Base-by-base conservation (phyloP, 1,140 invertebrate genomes). In the Phocides pigmalion region DNA sequence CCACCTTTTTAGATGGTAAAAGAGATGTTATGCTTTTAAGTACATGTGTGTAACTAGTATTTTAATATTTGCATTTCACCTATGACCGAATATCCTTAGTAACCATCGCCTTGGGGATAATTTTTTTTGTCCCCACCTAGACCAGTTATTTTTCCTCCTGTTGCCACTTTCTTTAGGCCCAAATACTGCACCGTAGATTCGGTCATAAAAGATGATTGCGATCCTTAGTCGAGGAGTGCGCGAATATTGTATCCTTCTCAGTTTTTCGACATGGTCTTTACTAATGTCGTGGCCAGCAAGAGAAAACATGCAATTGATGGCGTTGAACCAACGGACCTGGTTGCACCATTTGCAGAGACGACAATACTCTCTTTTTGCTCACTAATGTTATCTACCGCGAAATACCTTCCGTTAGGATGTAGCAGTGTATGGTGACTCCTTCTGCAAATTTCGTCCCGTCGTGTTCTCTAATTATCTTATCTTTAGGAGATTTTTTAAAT, bases 211-310 rank as follows among this genome's bases (percentile, higher is more conserved):
- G 68, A 74, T 1, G 74, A 69, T 44, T 74, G 68, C 11, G 71
- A 76, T 0, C 74, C 71, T 17, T 76, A 71, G 25, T 76, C 74
- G 2, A 76, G 14, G 64, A 74, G 20, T 22, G 62, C 50, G 58
- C 63, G 25, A 61, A 68, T 3, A 61, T 32, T 46, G 39, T 42
- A 17, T 15, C 16, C 17, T 37, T 39, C 17, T 20, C 65, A 64
- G 14, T 56, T 50, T 54, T 28, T 46, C 2, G 63, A 50, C 32
- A 51, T 35, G 28, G 25, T 59, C 4, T 63, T 66, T 1, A 76
- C 59, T 1, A 79, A 22, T 41, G 68, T 68, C 19, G 68, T 78
- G 35, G 68, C 68, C 35, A 77, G 54, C 6, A 75, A 22, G 11
- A 77, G 11, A 25, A 56, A 39, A 63, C 66, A 61, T 22, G 56